These are phyloP conservation scores for Gorsachius goisagi DNA, from an alignment of 2,113 vertebrate species.

Conservation along the genomic window DNA sequence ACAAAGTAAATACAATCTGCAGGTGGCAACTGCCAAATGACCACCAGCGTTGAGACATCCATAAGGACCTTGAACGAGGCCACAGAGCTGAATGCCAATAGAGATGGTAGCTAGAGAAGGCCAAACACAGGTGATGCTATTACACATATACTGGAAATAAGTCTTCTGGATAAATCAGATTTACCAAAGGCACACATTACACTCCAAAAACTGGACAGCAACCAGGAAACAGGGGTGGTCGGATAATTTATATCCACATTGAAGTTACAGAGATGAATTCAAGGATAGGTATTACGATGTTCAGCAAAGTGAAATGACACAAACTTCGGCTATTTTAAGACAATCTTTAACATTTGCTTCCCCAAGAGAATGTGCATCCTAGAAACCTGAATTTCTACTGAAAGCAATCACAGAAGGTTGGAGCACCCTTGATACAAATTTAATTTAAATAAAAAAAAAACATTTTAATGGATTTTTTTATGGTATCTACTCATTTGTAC, in stretches of 20 bases:
- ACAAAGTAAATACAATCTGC: not conserved
- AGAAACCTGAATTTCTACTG: slow-evolving; percentile 50
- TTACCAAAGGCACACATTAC: not conserved
- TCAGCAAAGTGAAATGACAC: not conserved
- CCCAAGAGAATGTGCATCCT: not conserved
- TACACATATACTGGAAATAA: not conserved
- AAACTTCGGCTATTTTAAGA: not conserved
- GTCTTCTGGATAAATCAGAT: not conserved
- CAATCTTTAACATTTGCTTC: not conserved
- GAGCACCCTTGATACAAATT: not conserved
- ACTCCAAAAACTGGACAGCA: not conserved
- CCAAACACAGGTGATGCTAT: not conserved
- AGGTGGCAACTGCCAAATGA: not conserved
- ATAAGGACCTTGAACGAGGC: not conserved
- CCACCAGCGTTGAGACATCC: not conserved
- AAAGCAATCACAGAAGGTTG: not conserved
- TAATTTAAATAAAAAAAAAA: slow-evolving; percentile 25
- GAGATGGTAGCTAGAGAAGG: not conserved
- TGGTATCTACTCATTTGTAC: not conserved
- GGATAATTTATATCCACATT: not conserved
- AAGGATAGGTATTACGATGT: not conserved
- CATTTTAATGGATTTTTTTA: not conserved
- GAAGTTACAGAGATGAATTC: not conserved
- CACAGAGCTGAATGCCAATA: not conserved
- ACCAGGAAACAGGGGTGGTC: not conserved